Base-by-base conservation (phyloP, 2,113 vertebrate genomes). In the Mirza zaza region DNA sequence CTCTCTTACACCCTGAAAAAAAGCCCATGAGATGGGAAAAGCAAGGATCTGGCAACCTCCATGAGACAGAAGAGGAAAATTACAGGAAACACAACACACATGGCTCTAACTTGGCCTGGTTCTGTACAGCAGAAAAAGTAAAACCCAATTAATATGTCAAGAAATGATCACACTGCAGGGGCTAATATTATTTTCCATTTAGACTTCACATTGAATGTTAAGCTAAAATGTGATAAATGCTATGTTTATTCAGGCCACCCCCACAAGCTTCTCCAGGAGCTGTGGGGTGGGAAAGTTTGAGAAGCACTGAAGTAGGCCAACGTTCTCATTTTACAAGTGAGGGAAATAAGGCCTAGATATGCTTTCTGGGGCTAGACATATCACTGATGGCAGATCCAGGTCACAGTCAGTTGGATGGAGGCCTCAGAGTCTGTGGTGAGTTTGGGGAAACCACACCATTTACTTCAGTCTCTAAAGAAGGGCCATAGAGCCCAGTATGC, bases 61-160 rank as follows among this genome's bases (percentile, higher is more conserved):
- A 73, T 61, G 59, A 91, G 88, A 85, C 50, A 79, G 18, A 92
- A 96, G 34, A 89, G 34, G 36, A 25, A 85, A 97, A 93, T 50
- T 25, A 55, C 14, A 96, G 36, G n/a, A 21, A 96, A 45, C 21
- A 32, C 15, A 70, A 25, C 34, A 61, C n/a, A 12, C 36, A 71
- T 14, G 45, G 3, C 27, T 87, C 34, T 65, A 45, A 48, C 23
- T 82, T 93, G 93, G 13, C 82, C 59, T 52, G 21, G 10, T n/a
- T 96, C 12, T 87, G 36, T 71, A 34, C 9, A 57, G 23, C 34
- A 89, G 75, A 82, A 93, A 90, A 91, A 63, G 9, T 9, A 88
- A 91, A 91, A 45, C 17, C 12, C 45, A 94, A n/a, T 75, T 67
- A 89, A 86, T 61, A 42, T 34, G 34, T 86, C 57, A 77, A 63